Evolutionary conservation across 2,113 vertebrate genomes (phyloP).

Genomic region (Tamias sibiricus): DNA sequence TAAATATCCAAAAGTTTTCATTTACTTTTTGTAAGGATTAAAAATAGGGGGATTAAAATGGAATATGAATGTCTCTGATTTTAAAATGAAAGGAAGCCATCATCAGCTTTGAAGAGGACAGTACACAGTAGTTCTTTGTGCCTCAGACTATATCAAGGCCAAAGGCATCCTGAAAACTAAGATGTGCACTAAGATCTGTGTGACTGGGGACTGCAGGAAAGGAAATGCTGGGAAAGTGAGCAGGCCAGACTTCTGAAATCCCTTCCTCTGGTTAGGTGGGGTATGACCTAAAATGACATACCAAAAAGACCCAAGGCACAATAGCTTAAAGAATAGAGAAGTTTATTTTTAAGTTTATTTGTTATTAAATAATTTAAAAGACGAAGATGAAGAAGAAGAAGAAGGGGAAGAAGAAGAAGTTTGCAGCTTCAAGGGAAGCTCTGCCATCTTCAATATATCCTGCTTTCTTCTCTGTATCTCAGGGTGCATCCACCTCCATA

Average conservation of each 20-base stretch:
- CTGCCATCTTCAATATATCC: not conserved
- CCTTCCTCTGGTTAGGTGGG: not conserved
- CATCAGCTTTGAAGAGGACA: not conserved
- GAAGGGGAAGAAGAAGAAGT: not conserved
- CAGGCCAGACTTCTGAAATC: not conserved
- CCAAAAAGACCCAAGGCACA: not conserved
- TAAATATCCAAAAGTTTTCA: conserved; percentile 64
- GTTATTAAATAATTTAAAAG: not conserved
- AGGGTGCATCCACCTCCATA: not conserved
- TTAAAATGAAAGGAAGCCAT: conserved; percentile 33
- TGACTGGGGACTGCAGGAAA: not conserved
- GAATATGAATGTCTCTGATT: conserved; percentile 24
- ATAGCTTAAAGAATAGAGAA: not conserved
- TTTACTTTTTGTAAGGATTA: conserved; percentile 57
- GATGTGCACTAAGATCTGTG: not conserved
- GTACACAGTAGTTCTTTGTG: not conserved
- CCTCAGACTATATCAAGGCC: not conserved
- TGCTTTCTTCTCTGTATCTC: not conserved
- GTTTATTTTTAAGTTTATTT: not conserved
- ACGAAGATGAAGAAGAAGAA: not conserved
- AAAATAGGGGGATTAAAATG: conserved; percentile 35
- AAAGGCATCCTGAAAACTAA: not conserved
- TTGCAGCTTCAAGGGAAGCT: not conserved
- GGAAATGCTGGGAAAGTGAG: not conserved
- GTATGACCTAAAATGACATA: not conserved